Evolutionary conservation across 1,140 invertebrate genomes (phyloP).

Genomic region (Zaprionus kolodkinae): DNA sequence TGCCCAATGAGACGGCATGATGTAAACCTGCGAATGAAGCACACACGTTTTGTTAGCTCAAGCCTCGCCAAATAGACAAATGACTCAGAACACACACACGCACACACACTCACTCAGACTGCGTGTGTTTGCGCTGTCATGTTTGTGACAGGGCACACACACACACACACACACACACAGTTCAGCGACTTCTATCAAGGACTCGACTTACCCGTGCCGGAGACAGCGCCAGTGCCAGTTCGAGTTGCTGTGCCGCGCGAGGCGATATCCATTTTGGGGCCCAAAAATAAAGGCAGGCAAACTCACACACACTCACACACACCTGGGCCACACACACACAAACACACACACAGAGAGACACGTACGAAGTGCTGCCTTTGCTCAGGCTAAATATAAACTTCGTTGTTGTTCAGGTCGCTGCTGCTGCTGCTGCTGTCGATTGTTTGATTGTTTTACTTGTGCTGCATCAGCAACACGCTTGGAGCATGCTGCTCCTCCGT

Average conservation of each 20-base stretch:
- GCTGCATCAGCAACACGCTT: conserved; percentile 23
- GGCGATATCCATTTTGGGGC: conserved; percentile 74
- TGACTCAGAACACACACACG: conserved; percentile 40
- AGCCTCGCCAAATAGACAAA: conserved; percentile 26
- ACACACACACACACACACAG: conserved; percentile 14
- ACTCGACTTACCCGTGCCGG: conserved; percentile 67
- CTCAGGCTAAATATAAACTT: conserved; percentile 53
- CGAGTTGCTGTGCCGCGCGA: conserved; percentile 58
- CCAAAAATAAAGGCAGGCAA: conserved; percentile 55
- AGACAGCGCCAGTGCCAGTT: conserved; percentile 52
- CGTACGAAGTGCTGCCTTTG: conserved; percentile 18
- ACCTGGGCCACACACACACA: conserved; percentile 50
- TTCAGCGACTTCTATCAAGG: conserved; percentile 60
- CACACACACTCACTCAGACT: conserved; percentile 13
- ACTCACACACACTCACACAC: conserved; percentile 52
- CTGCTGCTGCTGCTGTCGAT: conserved; percentile 45
- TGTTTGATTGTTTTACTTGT: conserved; percentile 47
- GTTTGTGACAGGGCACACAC: conserved; percentile 40
- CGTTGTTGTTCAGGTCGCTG: conserved; percentile 23
- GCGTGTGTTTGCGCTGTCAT: conserved; percentile 54
- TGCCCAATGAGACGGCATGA: conserved; percentile 84
- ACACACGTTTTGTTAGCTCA: conserved; percentile 20
- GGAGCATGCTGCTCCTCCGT: not conserved
- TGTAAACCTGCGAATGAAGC: conserved; percentile 81
- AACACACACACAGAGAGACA: conserved; percentile 24